These are phyloP conservation scores for Ips typographus DNA, from an alignment of 1,140 invertebrate species.

Conservation along the genomic window DNA sequence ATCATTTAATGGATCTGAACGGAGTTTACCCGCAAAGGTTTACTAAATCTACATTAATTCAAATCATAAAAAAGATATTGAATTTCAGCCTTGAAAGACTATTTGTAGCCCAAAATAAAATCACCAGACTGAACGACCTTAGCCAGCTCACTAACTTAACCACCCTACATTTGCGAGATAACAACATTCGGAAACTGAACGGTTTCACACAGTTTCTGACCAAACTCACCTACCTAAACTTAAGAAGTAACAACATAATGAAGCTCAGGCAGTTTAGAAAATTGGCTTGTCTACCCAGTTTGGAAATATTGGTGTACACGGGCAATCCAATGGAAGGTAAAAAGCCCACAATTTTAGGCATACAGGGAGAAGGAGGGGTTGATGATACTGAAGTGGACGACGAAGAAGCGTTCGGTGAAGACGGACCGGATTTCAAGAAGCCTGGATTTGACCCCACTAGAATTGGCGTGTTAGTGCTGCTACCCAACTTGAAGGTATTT, in stretches of 20 bases:
- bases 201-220: slow-evolving; percentile 52
- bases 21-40: slow-evolving; percentile 48
- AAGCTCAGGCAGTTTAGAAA: slow-evolving; percentile 57
- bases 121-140: slow-evolving; percentile 35
- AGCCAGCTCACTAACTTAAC: slow-evolving; percentile 54
- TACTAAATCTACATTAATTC: slow-evolving; percentile 6
- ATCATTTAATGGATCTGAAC: slow-evolving; percentile 53
- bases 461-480: slow-evolving; percentile 53
- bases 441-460: slow-evolving; percentile 44
- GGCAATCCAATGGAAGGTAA: slow-evolving; percentile 46
- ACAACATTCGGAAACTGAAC: slow-evolving; percentile 55
- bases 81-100: slow-evolving; percentile 51
- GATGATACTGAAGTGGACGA: slow-evolving; percentile 48
- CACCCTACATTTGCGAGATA: slow-evolving; percentile 56
- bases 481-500: slow-evolving; percentile 50
- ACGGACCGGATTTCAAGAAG: slow-evolving; percentile 9
- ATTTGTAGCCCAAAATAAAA: slow-evolving; percentile 41
- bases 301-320: slow-evolving; percentile 55
- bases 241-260: slow-evolving; percentile 55
- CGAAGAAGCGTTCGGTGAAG: slow-evolving; percentile 50
- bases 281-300: slow-evolving; percentile 51
- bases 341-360: slow-evolving; percentile 43
- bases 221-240: slow-evolving; percentile 57
- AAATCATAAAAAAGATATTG: slow-evolving; percentile 16
- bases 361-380: slow-evolving; percentile 43